A percentile compares a stretch with the other conserved stretches of the same genome.
Evolutionary conservation across 1,140 invertebrate species (phyloP).

Genomic region (Battus philenor): DNA sequence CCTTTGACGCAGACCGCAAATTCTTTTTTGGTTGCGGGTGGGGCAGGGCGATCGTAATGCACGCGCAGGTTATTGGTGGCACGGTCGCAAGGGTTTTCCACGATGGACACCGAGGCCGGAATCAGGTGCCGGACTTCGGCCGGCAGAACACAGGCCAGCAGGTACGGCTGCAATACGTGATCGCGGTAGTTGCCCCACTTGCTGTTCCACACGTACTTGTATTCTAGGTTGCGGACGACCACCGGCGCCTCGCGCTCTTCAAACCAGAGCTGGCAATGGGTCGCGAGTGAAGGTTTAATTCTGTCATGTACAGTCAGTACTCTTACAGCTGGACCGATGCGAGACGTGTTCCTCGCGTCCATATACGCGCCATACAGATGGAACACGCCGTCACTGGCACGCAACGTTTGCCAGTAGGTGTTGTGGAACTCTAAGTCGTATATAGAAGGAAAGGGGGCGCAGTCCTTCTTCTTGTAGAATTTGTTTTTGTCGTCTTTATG

Average conservation of each 20-base stretch:
- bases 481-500: constrained; percentile 84
- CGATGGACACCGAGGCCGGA: constrained; percentile 90
- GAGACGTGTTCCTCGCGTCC: constrained; percentile 85
- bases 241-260: constrained; percentile 87
- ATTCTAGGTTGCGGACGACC: constrained; percentile 88
- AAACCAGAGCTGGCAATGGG: constrained; percentile 94
- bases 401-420: constrained; percentile 91
- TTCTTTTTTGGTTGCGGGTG: constrained; percentile 77
- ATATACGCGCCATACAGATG: constrained; percentile 93
- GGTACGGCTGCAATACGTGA: constrained; percentile 92
- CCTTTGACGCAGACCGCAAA: constrained; percentile 97
- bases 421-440: constrained; percentile 95
- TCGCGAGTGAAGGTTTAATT: constrained; percentile 88
- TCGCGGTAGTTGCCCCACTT: constrained; percentile 97
- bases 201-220: constrained; percentile 95
- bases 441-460: constrained; percentile 88
- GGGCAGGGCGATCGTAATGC: constrained; percentile 83
- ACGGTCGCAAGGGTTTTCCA: constrained; percentile 89
- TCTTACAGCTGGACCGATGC: constrained; percentile 87
- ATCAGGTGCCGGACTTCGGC: constrained; percentile 83
- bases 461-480: constrained; percentile 84
- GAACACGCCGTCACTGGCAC: constrained; percentile 89
- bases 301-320: constrained; percentile 94
- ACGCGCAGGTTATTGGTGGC: constrained; percentile 92
- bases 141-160: constrained; percentile 92